Conservation (phyloP, 1,140 invertebrate genomes). For the Bombus haemorrhoidalis region DNA sequence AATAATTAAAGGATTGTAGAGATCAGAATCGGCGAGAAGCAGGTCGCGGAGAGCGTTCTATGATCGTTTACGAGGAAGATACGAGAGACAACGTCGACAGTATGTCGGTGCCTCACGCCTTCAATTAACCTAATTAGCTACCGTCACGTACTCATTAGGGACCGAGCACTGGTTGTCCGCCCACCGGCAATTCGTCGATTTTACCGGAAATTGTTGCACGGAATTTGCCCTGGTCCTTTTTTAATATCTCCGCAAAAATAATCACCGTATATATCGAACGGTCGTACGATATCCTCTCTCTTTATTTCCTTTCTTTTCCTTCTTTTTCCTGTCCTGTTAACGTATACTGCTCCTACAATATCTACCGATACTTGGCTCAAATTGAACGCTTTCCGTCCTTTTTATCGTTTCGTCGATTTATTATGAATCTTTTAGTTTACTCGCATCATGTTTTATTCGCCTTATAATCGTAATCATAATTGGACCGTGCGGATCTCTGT, state of each 20-base stretch:
- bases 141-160: conserved; percentile 47
- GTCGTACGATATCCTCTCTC: background rate
- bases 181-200: conserved; percentile 10
- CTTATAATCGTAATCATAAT: too few relatives aligned
- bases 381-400: too few relatives aligned
- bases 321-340: background rate
- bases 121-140: conserved; percentile 66
- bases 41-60: conserved; percentile 20
- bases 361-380: too few relatives aligned
- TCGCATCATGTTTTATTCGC: too few relatives aligned
- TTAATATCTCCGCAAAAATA: background rate
- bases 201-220: conserved; percentile 25
- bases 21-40: conserved; percentile 17
- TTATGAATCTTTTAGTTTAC: too few relatives aligned
- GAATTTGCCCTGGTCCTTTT: background rate
- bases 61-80: conserved; percentile 40
- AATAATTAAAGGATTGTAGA: conserved; percentile 15
- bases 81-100: conserved; percentile 39
- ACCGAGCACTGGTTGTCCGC: conserved; percentile 13
- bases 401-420: too few relatives aligned
- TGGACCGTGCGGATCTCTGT: too few relatives aligned
- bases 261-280: background rate
- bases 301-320: background rate
- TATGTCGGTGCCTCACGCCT: conserved; percentile 41
- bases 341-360: background rate